These are phyloP conservation scores for Chelidonichthys spinosus DNA, from an alignment of 2,797 vertebrate species.

Conservation along the genomic window DNA sequence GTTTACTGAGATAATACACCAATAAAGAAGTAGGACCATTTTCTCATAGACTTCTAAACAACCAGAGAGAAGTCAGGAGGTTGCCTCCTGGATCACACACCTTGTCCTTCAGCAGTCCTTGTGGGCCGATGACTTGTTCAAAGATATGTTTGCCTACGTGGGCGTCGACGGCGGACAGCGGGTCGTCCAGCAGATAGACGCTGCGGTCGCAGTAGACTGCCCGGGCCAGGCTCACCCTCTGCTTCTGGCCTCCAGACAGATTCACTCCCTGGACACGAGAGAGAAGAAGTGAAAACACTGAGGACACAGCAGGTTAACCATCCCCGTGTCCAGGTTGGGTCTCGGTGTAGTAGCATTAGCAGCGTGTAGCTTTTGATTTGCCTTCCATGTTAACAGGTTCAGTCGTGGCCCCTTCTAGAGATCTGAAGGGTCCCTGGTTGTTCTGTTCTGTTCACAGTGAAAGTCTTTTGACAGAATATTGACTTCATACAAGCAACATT, in stretches of 20 bases:
- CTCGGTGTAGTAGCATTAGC: too few species aligned
- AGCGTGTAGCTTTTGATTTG: background rate
- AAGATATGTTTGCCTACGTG: conserved; percentile 98
- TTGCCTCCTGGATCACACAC: conserved; percentile 71
- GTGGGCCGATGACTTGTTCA: conserved; percentile 93
- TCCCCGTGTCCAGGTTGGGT: too few species aligned
- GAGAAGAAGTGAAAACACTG: background rate
- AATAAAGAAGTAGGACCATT: too few species aligned
- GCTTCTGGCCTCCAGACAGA: conserved; percentile 97
- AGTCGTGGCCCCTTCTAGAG: background rate
- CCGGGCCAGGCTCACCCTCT: conserved; percentile 93
- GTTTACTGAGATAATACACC: too few species aligned
- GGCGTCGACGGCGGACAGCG: conserved; percentile 95
- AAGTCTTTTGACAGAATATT: background rate
- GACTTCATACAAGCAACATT: background rate
- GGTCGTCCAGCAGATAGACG: conserved; percentile 93
- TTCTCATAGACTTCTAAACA: too few species aligned
- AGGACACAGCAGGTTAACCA: too few species aligned
- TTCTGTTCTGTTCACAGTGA: background rate
- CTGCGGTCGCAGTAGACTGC: conserved; percentile 91
- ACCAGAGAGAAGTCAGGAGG: too few species aligned
- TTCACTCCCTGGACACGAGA: conserved; percentile 89
- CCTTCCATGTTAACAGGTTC: background rate
- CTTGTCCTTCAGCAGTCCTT: conserved; percentile 91
- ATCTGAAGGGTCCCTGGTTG: background rate